Percentiles rank a stretch among this genome's conserved stretches.
These are phyloP conservation scores for Choristoneura fumiferana DNA, from an alignment of 1,140 invertebrate genomes.

Conservation along the genomic window DNA sequence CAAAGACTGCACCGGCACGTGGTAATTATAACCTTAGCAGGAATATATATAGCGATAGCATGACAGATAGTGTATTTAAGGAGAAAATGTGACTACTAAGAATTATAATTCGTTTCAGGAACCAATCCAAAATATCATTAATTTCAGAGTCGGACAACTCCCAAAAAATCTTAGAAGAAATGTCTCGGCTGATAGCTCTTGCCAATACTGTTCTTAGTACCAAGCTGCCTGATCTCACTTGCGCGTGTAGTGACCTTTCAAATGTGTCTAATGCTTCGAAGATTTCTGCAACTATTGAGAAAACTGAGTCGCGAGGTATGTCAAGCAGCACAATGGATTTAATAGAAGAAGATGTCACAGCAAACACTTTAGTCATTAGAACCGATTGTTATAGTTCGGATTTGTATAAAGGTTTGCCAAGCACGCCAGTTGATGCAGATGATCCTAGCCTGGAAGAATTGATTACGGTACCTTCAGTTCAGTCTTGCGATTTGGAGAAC, in stretches of 20 bases:
- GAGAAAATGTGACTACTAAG: not conserved
- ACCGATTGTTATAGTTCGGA: conserved; percentile 38
- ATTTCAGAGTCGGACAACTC: conserved; percentile 51
- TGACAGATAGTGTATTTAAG: not conserved
- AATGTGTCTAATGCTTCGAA: conserved; percentile 27
- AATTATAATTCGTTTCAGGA: conserved; percentile 47
- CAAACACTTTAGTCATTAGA: conserved; percentile 37
- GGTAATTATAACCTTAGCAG: conserved; percentile 45
- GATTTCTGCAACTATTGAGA: conserved; percentile 29
- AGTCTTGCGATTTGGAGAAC: conserved; percentile 49
- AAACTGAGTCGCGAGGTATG: conserved; percentile 27
- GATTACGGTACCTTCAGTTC: conserved; percentile 42
- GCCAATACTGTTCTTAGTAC: conserved; percentile 71
- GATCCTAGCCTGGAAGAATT: conserved; percentile 44
- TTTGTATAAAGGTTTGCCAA: conserved; percentile 35
- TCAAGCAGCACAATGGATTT: conserved; percentile 34
- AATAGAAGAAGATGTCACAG: conserved; percentile 37
- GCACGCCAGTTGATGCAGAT: conserved; percentile 41
- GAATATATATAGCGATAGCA: no score
- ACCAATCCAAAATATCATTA: conserved; percentile 54
- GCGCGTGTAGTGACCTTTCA: conserved; percentile 38
- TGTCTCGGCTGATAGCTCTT: conserved; percentile 68
- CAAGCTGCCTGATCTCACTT: conserved; percentile 64
- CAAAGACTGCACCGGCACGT: conserved; percentile 53
- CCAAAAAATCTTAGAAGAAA: conserved; percentile 64